Percentiles rank a stretch among this genome's conserved stretches.
Evolutionary conservation across 2,113 vertebrate species (phyloP).

Genomic region (Percopsis transmontana): DNA sequence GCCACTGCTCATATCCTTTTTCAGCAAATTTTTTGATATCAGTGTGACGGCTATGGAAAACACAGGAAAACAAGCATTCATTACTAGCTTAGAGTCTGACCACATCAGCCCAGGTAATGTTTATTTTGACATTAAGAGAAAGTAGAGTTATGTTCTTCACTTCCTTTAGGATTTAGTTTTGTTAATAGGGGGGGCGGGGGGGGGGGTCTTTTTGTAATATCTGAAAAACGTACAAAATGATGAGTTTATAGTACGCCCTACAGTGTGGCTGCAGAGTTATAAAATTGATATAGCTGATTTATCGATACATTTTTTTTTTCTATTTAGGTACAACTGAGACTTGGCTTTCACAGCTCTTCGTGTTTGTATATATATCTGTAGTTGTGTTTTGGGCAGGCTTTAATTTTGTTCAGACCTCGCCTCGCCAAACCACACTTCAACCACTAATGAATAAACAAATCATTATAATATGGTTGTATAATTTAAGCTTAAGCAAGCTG

Average conservation of each 20-base stretch:
- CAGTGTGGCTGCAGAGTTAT: too few species aligned
- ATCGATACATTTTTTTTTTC: too few species aligned
- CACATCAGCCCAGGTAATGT: conserved; percentile 29
- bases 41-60: conserved; percentile 61
- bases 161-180: conserved; percentile 2
- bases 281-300: too few species aligned
- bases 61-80: conserved; percentile 16
- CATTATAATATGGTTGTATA: conserved; percentile 70
- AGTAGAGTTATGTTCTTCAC: conserved; percentile 23
- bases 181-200: too few species aligned
- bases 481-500: conserved; percentile 49
- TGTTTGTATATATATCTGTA: conserved; percentile 39
- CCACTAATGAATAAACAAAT: conserved; percentile 52
- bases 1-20: conserved; percentile 50
- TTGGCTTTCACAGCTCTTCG: conserved; percentile 48
- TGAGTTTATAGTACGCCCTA: too few species aligned
- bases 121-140: conserved; percentile 55
- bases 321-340: too few species aligned
- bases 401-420: conserved; percentile 60
- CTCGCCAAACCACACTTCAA: conserved; percentile 43
- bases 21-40: conserved; percentile 58
- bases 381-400: conserved; percentile 45
- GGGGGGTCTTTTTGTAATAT: background rate
- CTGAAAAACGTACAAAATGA: too few species aligned
- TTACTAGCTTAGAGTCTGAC: conserved; percentile 38